Conservation (phyloP, 2,113 vertebrate species). For the Rhabdornis inornatus region DNA sequence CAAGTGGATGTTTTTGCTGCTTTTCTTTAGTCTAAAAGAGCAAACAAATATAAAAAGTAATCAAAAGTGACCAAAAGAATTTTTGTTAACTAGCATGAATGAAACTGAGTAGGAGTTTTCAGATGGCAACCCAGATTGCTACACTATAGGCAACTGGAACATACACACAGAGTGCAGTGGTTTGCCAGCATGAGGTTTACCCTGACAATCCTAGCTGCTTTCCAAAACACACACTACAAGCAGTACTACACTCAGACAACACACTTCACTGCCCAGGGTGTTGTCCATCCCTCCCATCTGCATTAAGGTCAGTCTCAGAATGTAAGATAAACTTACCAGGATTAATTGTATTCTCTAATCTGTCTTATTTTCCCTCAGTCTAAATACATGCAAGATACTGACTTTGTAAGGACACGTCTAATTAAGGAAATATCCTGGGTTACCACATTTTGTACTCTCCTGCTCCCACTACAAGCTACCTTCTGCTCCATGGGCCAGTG, state of each 20-base stretch:
- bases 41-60: neutral
- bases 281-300: neutral
- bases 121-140: neutral
- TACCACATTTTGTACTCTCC: neutral
- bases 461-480: neutral
- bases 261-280: fast-evolving
- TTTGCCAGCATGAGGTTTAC: neutral
- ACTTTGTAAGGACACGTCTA: neutral
- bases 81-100: neutral
- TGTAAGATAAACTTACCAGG: neutral
- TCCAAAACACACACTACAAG: neutral
- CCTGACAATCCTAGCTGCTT: neutral
- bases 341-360: neutral
- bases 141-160: neutral
- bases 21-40: neutral
- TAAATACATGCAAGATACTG: neutral
- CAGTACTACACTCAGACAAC: neutral
- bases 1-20: neutral
- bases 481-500: neutral
- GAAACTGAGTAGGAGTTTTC: neutral
- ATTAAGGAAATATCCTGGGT: neutral
- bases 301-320: neutral
- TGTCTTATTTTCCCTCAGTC: neutral
- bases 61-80: neutral
- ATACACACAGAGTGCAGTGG: neutral